A percentile compares a stretch with the other conserved stretches of the same genome.
Conservation (phyloP, 1,140 invertebrate genomes). For the Papilio xuthus region DNA sequence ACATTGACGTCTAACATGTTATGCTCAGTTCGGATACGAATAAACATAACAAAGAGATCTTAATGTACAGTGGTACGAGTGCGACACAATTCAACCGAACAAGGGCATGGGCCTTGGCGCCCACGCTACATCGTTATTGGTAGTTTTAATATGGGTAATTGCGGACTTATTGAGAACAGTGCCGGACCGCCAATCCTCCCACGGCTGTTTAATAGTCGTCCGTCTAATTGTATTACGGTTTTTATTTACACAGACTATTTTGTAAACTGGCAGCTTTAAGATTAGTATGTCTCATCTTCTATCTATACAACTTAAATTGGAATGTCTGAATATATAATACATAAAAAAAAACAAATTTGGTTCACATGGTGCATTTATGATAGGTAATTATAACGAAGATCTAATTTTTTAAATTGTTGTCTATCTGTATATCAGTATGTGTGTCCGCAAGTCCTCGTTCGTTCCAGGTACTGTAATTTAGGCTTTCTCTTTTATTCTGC, state of each 20-base stretch:
- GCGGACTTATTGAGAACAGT: constrained; percentile 73
- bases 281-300: background rate
- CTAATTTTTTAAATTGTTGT: no score
- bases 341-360: no score
- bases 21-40: constrained; percentile 32
- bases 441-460: no score
- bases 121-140: constrained; percentile 68
- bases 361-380: no score
- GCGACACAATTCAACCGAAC: constrained; percentile 68
- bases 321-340: background rate
- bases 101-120: constrained; percentile 68
- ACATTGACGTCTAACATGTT: constrained; percentile 35
- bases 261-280: constrained; percentile 22
- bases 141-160: constrained; percentile 77
- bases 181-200: constrained; percentile 60
- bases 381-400: no score
- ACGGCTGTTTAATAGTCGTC: constrained; percentile 53
- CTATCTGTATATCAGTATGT: no score
- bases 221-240: constrained; percentile 64
- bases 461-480: no score
- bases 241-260: constrained; percentile 47
- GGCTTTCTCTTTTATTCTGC: no score
- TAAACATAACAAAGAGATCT: constrained; percentile 51
- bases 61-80: constrained; percentile 48
- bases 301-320: background rate